Evolutionary conservation across 1,140 invertebrate genomes (phyloP).

Genomic region (Hycleus phaleratus): DNA sequence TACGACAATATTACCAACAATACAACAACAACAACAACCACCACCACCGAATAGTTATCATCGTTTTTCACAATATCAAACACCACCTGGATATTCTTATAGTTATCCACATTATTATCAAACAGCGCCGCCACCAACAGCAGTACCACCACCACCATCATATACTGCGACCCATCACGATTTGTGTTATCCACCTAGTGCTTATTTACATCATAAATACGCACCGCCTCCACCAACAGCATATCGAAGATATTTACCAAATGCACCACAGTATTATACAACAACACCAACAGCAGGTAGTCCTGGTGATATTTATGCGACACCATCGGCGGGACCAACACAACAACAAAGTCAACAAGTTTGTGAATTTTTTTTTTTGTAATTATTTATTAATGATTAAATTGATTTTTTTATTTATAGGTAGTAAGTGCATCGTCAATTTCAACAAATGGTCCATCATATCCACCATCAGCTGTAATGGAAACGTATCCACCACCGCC

Average conservation of each 20-base stretch:
- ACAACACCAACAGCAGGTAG: constrained; percentile 17
- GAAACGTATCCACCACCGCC: constrained; percentile 29
- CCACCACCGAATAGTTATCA: constrained; percentile 17
- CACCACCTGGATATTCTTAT: constrained; percentile 29
- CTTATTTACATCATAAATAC: constrained; percentile 28
- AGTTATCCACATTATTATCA: constrained; percentile 50
- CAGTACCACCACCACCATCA: constrained; percentile 37
- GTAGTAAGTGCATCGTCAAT: constrained; percentile 36
- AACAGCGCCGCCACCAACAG: constrained; percentile 32
- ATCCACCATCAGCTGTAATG: constrained; percentile 7
- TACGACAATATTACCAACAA: constrained; percentile 15
- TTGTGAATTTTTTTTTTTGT: neutral
- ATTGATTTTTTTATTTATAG: constrained; percentile 7
- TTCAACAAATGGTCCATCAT: constrained; percentile 36
- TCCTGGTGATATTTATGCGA: constrained; percentile 33
- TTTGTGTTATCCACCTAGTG: constrained; percentile 37
- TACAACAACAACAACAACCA: constrained; percentile 19
- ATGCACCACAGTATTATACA: constrained; percentile 34
- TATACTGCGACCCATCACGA: constrained; percentile 37
- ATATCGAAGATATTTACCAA: constrained; percentile 29
- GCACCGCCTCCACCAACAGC: constrained; percentile 17
- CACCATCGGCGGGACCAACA: constrained; percentile 24
- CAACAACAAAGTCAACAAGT: constrained; percentile 12
- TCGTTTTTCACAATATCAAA: constrained; percentile 28
- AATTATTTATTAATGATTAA: neutral